Evolutionary conservation across 2,888 invertebrate species (phyloP).

Genomic region (Melinaea menophilus): DNA sequence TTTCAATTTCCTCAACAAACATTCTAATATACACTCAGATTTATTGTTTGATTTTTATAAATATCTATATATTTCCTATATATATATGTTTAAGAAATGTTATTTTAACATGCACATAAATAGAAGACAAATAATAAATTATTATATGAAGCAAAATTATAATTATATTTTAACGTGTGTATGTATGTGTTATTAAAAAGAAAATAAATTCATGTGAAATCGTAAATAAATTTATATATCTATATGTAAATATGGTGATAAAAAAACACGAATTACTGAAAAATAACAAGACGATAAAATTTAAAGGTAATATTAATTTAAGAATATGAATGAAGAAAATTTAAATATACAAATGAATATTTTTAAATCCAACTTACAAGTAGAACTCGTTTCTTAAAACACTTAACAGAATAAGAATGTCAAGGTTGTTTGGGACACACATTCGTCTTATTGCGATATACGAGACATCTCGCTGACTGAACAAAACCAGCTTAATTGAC

Average conservation of each 20-base stretch:
- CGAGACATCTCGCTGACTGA: conserved; percentile 62
- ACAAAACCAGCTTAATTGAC: conserved; percentile 47
- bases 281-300: no score
- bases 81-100: background rate
- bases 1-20: conserved; percentile 31
- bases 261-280: no score
- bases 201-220: no score
- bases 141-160: no score
- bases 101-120: background rate
- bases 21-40: background rate
- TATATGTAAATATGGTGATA: no score
- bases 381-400: conserved; percentile 8
- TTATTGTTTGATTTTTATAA: background rate
- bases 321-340: conserved; percentile 11
- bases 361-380: background rate
- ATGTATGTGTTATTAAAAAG: no score
- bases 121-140: no score
- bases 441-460: conserved; percentile 70
- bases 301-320: conserved; percentile 1
- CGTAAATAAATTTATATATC: no score
- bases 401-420: conserved; percentile 54
- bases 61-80: background rate
- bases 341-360: conserved; percentile 11
- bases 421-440: conserved; percentile 59
- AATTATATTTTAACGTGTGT: no score